Base-by-base conservation (phyloP, 2,888 invertebrate genomes). In the Acanthosoma haemorrhoidale region DNA sequence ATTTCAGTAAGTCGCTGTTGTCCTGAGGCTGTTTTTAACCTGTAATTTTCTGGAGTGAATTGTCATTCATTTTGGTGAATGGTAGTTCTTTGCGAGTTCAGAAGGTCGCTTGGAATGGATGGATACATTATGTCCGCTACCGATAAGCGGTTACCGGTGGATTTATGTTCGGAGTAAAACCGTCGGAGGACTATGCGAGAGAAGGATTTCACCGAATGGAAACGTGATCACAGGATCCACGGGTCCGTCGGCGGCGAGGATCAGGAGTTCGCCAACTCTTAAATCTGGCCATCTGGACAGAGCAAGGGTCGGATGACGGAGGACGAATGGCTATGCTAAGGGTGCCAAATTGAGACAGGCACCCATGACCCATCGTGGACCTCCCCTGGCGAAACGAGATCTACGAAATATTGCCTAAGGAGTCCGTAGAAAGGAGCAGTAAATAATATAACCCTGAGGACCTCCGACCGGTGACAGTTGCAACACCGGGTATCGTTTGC, bases 31-130 rank as follows among this genome's bases (percentile, higher is more conserved):
- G 51, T 25, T 25, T 51, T 51, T 51, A 51, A 51, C 51, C 51
- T 25, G 25, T 25, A 51, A 51, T 51, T 25, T 51, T 8, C 51
- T 25, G 25, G 25, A 51, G 51, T 51, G 29, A 25, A 51, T 51
- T 51, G 51, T 51, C 51, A n/a, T 51, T 51, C 51, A 51, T 51
- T 51, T 51, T 51, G n/a, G 51, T 51, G 51, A 51, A 51, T 51
- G 51, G 51, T 51, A 21, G 51, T 51, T 25, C n/a, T 21, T 51
- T 51, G 2, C 29, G 13, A 21, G 51, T 18, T 51, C 51, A 51
- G 51, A 25, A 51, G 51, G 51, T 51, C 51, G 25, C 51, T n/a
- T n/a, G 21, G n/a, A n/a, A n/a, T n/a, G n/a, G n/a, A n/a, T n/a
- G n/a, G n/a, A 51, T 51, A 21, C n/a, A 13, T 13, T 25, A 25